Base-by-base conservation (phyloP, 1,140 invertebrate species). In the Trialeurodes vaporariorum region DNA sequence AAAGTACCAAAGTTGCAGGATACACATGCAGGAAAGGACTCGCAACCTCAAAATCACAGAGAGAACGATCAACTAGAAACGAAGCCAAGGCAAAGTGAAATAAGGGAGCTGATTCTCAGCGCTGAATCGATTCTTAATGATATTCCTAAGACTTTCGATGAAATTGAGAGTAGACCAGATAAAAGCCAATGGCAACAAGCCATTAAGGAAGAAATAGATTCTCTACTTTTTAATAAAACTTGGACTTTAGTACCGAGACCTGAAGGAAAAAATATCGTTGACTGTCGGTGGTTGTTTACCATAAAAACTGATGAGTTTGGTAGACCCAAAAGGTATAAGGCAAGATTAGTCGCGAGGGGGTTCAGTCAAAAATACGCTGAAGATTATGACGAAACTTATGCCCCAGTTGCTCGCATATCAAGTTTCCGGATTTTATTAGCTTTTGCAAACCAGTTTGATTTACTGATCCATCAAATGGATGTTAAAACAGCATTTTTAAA, bases 241-340 rank as follows among this genome's bases (percentile, higher is more conserved):
- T 81, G 77, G 77, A 65, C 64, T 11, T 65, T 79, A 21, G 73
- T 73, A 2, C 65, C 75, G 2, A 61, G 69, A 61, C 76, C 75
- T 12, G 21, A 63, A 63, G 69, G 70, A 25, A 70, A 73, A 65
- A 74, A 71, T 71, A 74, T 77, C 71, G 61, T 73, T 25, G 70
- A 69, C 0, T 73, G 64, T 63, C 79, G 75, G 73, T 77, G 74
- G 78, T 70, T 81, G 1, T 80, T 73, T 27, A 72, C 75, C 23
- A 71, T 64, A 49, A n/a, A n/a, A n/a, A n/a, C n/a, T n/a, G n/a
- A n/a, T n/a, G n/a, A n/a, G n/a, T n/a, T n/a, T n/a, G n/a, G 79
- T 79, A 62, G 25, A 24, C 61, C 25, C 61, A 24, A 13, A 21
- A 22, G 9, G 61, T 62, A 13, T n/a, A n/a, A n/a, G n/a, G n/a